Base-by-base conservation (phyloP, 2,888 invertebrate genomes). In the Psococerastis gibbosa region DNA sequence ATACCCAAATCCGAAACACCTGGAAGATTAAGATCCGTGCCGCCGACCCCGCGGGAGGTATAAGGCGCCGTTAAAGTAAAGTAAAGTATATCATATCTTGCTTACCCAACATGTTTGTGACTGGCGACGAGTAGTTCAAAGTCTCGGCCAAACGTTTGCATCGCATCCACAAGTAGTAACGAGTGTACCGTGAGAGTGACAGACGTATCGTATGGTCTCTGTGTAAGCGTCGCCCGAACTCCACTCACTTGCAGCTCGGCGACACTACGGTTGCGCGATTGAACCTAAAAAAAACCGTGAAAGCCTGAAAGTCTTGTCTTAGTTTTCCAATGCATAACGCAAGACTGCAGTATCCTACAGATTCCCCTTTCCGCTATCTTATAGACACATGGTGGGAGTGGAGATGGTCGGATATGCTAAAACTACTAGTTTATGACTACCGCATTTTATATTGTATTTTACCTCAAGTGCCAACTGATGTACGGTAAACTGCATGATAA, bases 91-190 rank as follows among this genome's bases (percentile, higher is more conserved):
- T n/a, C n/a, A n/a, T n/a, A n/a, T n/a, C 22, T 42, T 38, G 52
- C 63, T 57, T 53, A 82, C 83, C 87, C 83, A 18, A 94, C 83
- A 61, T 91, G 88, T 56, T 84, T 84, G 62, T 95, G 94, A 59
- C 91, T 92, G 22, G 94, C 94, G 13, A 92, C 77, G 6, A 95
- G 69, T 42, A 95, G 67, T 60, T 94, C 94, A 65, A 91, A 95
- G 67, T 95, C 94, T 0, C 82, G 81, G 0, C 95, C 94, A 61
- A 85, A 89, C 13, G 88, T 88, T 64, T 95, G 94, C 59, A 94
- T 68, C 41, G 94, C 94, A 66, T 95, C 95, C 2, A 89, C 94
- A 44, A 95, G 64, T 45, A 95, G 68, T 52, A 95, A 68, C 54
- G 91, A 88, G 62, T 92, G 92, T 41, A 95, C 89, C 9, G 87